Evolutionary conservation across 2,888 invertebrate genomes (phyloP).

Genomic region (Plutella xylostella): DNA sequence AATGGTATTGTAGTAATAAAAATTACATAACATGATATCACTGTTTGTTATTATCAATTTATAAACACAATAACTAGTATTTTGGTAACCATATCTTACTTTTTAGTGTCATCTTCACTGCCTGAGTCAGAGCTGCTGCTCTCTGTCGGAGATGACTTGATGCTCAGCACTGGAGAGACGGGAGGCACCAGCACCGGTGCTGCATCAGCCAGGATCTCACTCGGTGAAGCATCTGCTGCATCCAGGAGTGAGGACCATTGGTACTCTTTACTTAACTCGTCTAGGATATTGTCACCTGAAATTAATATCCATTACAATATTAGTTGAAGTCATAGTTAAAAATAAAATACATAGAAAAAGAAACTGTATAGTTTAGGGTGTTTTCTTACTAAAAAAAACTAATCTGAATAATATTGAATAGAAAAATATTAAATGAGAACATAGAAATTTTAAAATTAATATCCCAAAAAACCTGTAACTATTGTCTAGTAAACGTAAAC

Average conservation of each 20-base stretch:
- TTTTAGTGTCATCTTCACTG: conserved; percentile 62
- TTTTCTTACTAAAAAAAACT: too few relatives aligned
- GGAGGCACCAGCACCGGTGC: conserved; percentile 46
- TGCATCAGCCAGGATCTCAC: conserved; percentile 62
- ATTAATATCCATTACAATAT: background rate
- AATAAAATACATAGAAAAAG: background rate
- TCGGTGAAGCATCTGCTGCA: conserved; percentile 56
- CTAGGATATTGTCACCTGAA: conserved; percentile 54
- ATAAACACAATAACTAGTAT: too few relatives aligned
- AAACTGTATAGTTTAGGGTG: too few relatives aligned
- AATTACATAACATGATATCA: too few relatives aligned
- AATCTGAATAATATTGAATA: too few relatives aligned
- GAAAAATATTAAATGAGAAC: too few relatives aligned
- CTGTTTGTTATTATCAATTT: too few relatives aligned
- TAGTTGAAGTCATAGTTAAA: background rate
- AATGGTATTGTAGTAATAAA: background rate
- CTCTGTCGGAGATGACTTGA: conserved; percentile 46
- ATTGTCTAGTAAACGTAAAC: too few relatives aligned
- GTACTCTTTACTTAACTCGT: conserved; percentile 49
- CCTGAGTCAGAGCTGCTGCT: conserved; percentile 58
- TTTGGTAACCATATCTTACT: too few relatives aligned
- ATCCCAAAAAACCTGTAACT: too few relatives aligned
- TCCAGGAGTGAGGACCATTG: conserved; percentile 56
- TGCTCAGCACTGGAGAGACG: conserved; percentile 46
- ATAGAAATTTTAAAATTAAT: too few relatives aligned